phyloP scores from a whole-genome alignment of 2,888 invertebrate species.

The Celastrina argiolus region DNA sequence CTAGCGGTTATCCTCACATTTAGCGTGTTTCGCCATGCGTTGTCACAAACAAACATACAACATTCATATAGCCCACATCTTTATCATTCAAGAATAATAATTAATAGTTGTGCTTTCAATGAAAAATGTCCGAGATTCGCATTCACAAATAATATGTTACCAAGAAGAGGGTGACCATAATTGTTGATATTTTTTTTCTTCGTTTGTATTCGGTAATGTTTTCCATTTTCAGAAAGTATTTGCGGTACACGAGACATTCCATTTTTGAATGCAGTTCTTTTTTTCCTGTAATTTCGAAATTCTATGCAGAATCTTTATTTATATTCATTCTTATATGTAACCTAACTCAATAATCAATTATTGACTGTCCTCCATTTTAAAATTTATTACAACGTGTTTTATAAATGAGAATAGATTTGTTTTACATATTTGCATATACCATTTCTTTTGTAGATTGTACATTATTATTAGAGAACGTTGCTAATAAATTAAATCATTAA shows the following conservation, averaged over 20 bases:
- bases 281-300: background rate
- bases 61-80: no score
- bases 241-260: background rate
- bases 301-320: no score
- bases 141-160: background rate
- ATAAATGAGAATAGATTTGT: background rate
- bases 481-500: background rate
- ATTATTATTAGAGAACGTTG: background rate
- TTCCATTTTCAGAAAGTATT: background rate
- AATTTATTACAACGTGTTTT: background rate
- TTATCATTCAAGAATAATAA: no score
- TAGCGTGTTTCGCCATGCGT: slow-evolving; percentile 39
- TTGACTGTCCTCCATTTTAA: background rate
- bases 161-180: background rate
- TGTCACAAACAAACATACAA: slow-evolving; percentile 13
- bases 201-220: background rate
- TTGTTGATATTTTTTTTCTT: background rate
- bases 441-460: background rate
- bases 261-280: background rate
- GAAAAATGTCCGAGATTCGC: background rate
- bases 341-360: no score
- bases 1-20: slow-evolving; percentile 44
- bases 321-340: no score
- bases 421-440: background rate
- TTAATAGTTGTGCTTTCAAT: no score